phyloP scores from a whole-genome alignment of 2,797 vertebrate genomes.

The Phrynocephalus vlangalii region DNA sequence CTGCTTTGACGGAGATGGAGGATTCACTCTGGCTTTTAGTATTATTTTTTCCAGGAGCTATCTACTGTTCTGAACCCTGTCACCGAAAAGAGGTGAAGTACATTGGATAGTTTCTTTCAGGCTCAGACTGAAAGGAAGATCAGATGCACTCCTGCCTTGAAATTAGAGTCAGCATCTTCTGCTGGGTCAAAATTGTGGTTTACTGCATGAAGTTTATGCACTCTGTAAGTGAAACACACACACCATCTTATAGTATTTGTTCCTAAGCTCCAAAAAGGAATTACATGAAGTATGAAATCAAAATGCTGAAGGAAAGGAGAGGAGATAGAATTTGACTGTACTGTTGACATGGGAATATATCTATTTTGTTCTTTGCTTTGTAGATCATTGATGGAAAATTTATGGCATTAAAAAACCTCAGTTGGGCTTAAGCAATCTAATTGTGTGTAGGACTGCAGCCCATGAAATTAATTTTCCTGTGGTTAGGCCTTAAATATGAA shows the following conservation, averaged over 20 bases:
- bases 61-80: background rate
- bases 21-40: background rate
- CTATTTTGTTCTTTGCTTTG: background rate
- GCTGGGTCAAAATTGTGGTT: background rate
- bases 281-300: background rate
- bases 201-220: background rate
- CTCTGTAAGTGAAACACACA: background rate
- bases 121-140: too few species aligned
- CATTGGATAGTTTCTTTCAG: too few species aligned
- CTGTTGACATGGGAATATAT: background rate
- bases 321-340: background rate
- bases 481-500: background rate
- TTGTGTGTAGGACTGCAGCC: background rate
- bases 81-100: background rate
- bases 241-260: background rate
- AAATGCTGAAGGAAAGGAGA: background rate
- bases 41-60: background rate
- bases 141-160: too few species aligned
- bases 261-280: background rate
- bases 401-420: background rate
- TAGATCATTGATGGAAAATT: constrained; percentile 2
- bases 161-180: too few species aligned
- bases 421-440: background rate
- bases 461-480: constrained; percentile 9
- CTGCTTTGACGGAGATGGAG: too few species aligned